Evolutionary conservation across 2,113 vertebrate species (phyloP), one percentile per base, ranked within the genome.

Genomic region (Urocitellus parryii): DNA sequence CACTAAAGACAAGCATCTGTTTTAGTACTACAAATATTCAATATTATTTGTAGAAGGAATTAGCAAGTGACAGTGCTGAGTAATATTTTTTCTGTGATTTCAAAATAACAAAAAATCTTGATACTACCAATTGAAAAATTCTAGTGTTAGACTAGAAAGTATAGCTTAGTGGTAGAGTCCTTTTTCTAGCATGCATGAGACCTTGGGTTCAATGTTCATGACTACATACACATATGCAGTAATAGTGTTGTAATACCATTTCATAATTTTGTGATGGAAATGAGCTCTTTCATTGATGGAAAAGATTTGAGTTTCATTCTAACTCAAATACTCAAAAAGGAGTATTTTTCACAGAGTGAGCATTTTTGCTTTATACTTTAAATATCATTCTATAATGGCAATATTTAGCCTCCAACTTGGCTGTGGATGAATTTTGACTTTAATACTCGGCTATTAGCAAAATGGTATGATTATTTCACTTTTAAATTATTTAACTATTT

Each of bases 401-500:
- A 68, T 58, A 58, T 58, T 89, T 8, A 77, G 6, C 20, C 61
- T 72, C 8, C 70, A n/a, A 14, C 25, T 34, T 93, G 76, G 10
- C 11, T 87, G 10, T 37, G n/a, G 8, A 88, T 80, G 80, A 53
- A 34, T 63, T 80, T 8, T 39, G 14, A n/a, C 91, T 45, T 76
- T 91, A 95, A 80, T 29, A 80, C 17, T 77, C 24, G 68, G 8
- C 39, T 88, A 29, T 27, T 53, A 79, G 58, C 13, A 63, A 58
- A 58, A 58, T 58, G 20, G 56, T 58, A 58, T 58, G 18, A 58
- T 37, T 1, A 1, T 73, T 94, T 24, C 24, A 24, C 7, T 67
- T 88, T 92, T 42, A 88, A 45, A 24, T 81, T 83, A 86, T 48
- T 81, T 65, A 74, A 95, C 12, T 51, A 51, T 51, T 51, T 51